These are phyloP conservation scores for Myathropa florea DNA, from an alignment of 2,888 invertebrate species.

Conservation along the genomic window DNA sequence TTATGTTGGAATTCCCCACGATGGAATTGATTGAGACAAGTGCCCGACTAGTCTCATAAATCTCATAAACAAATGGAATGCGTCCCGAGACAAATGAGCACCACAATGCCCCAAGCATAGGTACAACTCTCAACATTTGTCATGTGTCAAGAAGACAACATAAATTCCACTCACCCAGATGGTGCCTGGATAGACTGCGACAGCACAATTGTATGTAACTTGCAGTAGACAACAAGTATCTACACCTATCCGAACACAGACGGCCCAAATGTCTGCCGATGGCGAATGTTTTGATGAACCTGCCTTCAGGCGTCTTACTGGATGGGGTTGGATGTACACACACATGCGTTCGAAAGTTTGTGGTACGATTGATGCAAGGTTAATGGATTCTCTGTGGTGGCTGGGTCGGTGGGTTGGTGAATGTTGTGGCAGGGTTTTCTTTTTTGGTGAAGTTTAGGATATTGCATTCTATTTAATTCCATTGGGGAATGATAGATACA, in stretches of 20 bases:
- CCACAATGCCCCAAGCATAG: not conserved
- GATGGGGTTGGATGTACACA: not conserved
- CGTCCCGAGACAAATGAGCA: conserved; percentile 1
- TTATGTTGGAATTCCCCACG: not conserved
- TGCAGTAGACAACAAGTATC: not conserved
- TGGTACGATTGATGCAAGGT: too few relatives aligned
- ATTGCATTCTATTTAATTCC: too few relatives aligned
- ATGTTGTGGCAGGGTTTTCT: too few relatives aligned
- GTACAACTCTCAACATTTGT: conserved; percentile 3
- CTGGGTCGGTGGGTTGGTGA: too few relatives aligned
- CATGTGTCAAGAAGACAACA: conserved; percentile 11
- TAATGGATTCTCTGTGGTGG: too few relatives aligned
- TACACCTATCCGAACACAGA: not conserved
- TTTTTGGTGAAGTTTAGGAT: too few relatives aligned
- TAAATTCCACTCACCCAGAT: conserved; percentile 20
- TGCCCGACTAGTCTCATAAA: conserved; percentile 6
- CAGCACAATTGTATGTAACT: not conserved
- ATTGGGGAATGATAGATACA: too few relatives aligned
- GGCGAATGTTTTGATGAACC: not conserved
- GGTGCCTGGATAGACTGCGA: not conserved
- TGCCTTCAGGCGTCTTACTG: not conserved
- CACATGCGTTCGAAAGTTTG: too few relatives aligned
- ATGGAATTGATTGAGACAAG: conserved; percentile 8
- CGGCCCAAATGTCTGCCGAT: not conserved
- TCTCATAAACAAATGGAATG: conserved; percentile 10